Base-by-base conservation (phyloP, 92 coral and sea anemone genomes). In the Phenganax marumi region DNA sequence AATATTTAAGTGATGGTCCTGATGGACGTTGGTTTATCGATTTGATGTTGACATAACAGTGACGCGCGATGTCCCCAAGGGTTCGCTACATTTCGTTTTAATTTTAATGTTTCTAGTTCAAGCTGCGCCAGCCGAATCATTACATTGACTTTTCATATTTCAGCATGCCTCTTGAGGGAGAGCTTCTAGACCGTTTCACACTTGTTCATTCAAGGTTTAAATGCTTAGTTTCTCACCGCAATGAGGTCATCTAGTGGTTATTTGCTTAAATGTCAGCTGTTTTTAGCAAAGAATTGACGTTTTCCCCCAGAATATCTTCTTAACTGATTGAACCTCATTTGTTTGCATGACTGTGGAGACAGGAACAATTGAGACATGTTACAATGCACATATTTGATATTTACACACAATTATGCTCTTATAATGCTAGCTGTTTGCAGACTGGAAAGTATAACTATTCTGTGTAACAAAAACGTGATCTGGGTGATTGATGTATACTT, bases 1-100 rank as follows among this genome's bases (percentile, higher is more conserved):
- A 66, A 66, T 66, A 66, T 66, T 66, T 66, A 66, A 66, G 72
- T 66, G 72, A 66, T 66, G 72, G 72, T 25, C 43, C 49, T 66
- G 72, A 66, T 66, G 72, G 72, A 66, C 43, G 72, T 66, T 66
- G 72, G 24, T 66, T 23, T 66, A 66, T 66, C 43, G 72, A 66
- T 66, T 23, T 66, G 72, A 66, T 66, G 72, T 66, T 66, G 72
- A 66, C 72, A 66, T 33, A 18, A n/a, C 43, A 33, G 72, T 66
- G 72, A 49, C 49, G 26, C 49, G 43, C 72, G 12, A 49, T n/a
- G 49, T 66, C 72, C 49, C 72, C 49, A 18, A 66, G 43, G 72
- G 72, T 66, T 66, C n/a, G 18, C 72, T 66, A 25, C 14, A 47
- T 33, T 66, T 66, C n/a, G 1, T 33, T 66, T 14, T 17, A 66